Evolutionary conservation across 2,797 vertebrate genomes (phyloP).

Genomic region (Cynodonichthys magdalenae): DNA sequence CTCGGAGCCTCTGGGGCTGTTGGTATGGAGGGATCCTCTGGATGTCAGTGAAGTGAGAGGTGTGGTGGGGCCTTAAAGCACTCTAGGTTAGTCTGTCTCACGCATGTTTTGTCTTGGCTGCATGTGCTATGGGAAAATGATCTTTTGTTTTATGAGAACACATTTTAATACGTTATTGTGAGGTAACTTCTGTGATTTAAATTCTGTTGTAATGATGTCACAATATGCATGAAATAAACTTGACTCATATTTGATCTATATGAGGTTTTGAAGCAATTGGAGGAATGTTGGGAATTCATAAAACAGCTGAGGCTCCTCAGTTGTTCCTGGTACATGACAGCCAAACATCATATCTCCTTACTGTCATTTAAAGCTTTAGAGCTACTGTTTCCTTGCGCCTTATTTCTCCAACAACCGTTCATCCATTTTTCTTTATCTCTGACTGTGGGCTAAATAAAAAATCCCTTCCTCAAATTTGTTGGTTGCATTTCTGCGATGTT

Average conservation of each 20-base stretch:
- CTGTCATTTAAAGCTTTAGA: slow-evolving; percentile 25
- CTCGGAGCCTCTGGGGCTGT: slow-evolving; percentile 61
- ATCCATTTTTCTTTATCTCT: neutral
- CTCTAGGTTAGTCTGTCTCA: slow-evolving; percentile 39
- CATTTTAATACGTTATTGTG: slow-evolving; percentile 4
- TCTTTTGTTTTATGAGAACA: slow-evolving; percentile 24
- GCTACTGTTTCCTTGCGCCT: slow-evolving; percentile 2
- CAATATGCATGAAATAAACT: no score
- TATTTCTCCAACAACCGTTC: slow-evolving; percentile 1
- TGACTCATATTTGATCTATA: slow-evolving; percentile 11
- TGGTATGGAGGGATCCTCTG: slow-evolving; percentile 48
- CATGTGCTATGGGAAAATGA: slow-evolving; percentile 34
- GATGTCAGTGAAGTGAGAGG: slow-evolving; percentile 30
- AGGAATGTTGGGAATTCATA: slow-evolving; percentile 57
- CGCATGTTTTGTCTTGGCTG: slow-evolving; percentile 35
- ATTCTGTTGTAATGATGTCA: slow-evolving; percentile 8
- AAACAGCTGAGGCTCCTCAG: slow-evolving; percentile 33
- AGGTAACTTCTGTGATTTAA: slow-evolving; percentile 7
- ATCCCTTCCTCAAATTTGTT: neutral
- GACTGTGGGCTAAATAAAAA: slow-evolving; percentile 8
- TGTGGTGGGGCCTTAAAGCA: slow-evolving; percentile 31
- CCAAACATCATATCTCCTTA: slow-evolving; percentile 14
- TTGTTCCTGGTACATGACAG: slow-evolving; percentile 11
- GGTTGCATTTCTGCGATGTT: neutral
- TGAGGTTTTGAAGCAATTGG: slow-evolving; percentile 43